phyloP scores from a whole-genome alignment of 2,797 vertebrate genomes.

The Tangara arthus region DNA sequence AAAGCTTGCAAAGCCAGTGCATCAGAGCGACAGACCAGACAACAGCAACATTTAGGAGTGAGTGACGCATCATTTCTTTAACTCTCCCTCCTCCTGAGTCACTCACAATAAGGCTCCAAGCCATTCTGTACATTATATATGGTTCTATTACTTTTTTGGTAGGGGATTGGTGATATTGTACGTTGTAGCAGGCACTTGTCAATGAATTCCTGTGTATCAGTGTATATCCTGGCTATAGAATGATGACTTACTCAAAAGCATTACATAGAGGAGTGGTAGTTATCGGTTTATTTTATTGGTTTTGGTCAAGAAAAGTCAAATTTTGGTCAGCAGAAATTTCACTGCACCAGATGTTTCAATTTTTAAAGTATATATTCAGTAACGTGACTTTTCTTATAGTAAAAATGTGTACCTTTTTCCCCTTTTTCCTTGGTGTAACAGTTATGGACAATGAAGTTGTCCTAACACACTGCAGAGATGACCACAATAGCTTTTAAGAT shows the following conservation, averaged over 20 bases:
- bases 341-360: neutral
- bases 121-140: neutral
- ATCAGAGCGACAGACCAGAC: conserved; percentile 16
- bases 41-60: neutral
- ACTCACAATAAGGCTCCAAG: neutral
- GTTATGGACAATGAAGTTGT: neutral
- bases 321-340: neutral
- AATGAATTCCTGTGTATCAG: neutral
- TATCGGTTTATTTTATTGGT: neutral
- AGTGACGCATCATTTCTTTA: conserved; percentile 46
- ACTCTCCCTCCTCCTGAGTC: conserved; percentile 37
- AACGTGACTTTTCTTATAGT: neutral
- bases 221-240: neutral
- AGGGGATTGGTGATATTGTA: neutral
- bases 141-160: neutral
- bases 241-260: neutral
- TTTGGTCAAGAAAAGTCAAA: neutral
- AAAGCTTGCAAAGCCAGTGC: conserved; percentile 42
- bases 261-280: neutral
- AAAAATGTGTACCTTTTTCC: neutral
- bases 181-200: neutral
- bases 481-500: neutral
- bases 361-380: conserved; percentile 7
- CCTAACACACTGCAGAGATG: neutral
- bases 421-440: neutral